A percentile compares a stretch with the other conserved stretches of the same genome.
Conservation (phyloP, 2,797 vertebrate species). For the Falco berigora region DNA sequence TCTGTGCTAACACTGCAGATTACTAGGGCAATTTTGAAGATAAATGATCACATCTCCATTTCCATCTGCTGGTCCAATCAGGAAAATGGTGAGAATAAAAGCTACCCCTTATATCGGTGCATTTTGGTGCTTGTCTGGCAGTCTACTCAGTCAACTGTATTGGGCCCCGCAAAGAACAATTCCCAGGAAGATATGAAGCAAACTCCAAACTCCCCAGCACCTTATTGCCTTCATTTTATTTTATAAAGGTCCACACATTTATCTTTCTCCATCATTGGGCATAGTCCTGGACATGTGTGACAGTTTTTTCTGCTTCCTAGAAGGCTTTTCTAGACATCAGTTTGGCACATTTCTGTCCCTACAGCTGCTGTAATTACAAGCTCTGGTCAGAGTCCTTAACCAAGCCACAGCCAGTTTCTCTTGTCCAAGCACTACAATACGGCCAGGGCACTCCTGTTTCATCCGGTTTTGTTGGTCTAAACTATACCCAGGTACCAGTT, state of each 20-base stretch:
- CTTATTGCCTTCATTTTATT: neutral
- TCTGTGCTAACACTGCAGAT: conserved; percentile 61
- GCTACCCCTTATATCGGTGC: neutral
- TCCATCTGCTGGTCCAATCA: conserved; percentile 61
- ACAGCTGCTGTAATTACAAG: neutral
- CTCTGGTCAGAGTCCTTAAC: neutral
- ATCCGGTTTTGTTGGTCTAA: neutral
- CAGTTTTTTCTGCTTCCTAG: neutral
- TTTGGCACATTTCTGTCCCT: neutral
- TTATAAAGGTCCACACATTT: neutral
- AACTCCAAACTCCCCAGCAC: neutral
- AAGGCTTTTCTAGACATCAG: neutral
- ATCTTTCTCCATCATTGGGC: neutral
- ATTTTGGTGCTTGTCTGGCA: conserved; percentile 20
- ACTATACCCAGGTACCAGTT: neutral
- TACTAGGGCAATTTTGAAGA: conserved; percentile 63
- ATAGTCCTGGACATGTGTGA: neutral
- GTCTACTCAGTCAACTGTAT: neutral
- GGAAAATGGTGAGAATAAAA: conserved; percentile 51
- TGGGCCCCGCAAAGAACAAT: neutral
- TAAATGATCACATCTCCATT: conserved; percentile 50
- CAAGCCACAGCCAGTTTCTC: neutral
- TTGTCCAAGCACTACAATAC: neutral
- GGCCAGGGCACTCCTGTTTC: neutral
- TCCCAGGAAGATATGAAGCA: neutral